A percentile compares a stretch with the other conserved stretches of the same genome.
Evolutionary conservation across 2,888 invertebrate genomes (phyloP).

Genomic region (Drosophila ustulata): DNA sequence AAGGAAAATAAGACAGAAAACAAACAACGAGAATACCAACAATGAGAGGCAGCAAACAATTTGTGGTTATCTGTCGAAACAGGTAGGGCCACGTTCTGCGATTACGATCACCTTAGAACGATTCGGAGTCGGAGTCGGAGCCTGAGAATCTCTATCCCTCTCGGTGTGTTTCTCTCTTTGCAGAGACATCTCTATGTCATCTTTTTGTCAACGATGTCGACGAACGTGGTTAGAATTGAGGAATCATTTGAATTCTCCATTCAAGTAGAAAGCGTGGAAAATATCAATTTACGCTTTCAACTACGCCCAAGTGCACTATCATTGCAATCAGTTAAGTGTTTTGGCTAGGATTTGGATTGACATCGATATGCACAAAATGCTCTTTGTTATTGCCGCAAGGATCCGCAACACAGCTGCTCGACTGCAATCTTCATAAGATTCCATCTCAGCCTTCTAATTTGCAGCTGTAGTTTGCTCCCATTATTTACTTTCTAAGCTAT

Average conservation of each 20-base stretch:
- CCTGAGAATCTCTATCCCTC: constrained; percentile 9
- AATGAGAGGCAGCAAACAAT: constrained; percentile 64
- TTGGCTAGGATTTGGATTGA: constrained; percentile 55
- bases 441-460: neutral
- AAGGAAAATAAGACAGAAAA: constrained; percentile 11
- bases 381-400: constrained; percentile 37
- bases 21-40: constrained; percentile 24
- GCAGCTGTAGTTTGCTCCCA: neutral
- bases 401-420: constrained; percentile 35
- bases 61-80: constrained; percentile 73
- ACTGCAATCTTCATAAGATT: constrained; percentile 7
- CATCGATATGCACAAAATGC: constrained; percentile 44
- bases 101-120: constrained; percentile 60
- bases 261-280: constrained; percentile 59
- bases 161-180: neutral
- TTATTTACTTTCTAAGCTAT: no score
- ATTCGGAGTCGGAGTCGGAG: constrained; percentile 3
- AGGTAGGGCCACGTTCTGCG: constrained; percentile 53
- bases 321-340: constrained; percentile 72
- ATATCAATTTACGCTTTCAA: constrained; percentile 69
- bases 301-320: constrained; percentile 46
- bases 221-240: constrained; percentile 51
- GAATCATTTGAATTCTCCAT: constrained; percentile 25
- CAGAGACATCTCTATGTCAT: constrained; percentile 59
- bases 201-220: constrained; percentile 47